A percentile compares a stretch with the other conserved stretches of the same genome.
phyloP scores from a whole-genome alignment of 2,888 invertebrate species.

The Isoperla grammatica region DNA sequence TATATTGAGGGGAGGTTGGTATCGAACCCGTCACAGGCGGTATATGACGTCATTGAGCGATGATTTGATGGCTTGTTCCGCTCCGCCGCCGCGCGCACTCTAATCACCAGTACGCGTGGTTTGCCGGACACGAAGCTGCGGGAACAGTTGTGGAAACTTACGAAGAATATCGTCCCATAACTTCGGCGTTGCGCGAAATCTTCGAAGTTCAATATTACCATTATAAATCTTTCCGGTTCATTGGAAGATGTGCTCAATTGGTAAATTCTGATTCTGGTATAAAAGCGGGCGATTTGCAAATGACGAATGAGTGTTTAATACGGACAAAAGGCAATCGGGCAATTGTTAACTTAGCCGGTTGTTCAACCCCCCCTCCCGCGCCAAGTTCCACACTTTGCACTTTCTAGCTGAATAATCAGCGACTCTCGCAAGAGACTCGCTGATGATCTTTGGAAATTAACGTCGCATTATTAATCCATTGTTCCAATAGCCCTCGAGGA shows the following conservation, averaged over 20 bases:
- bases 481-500: conserved; percentile 14
- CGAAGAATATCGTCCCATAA: too few species aligned
- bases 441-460: conserved; percentile 25
- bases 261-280: conserved; percentile 5
- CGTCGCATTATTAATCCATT: conserved; percentile 19
- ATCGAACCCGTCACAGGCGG: neutral
- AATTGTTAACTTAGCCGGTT: conserved; percentile 24
- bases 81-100: neutral
- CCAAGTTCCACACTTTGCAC: conserved; percentile 2
- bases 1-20: conserved; percentile 2
- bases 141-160: conserved; percentile 3
- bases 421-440: conserved; percentile 16
- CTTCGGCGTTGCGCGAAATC: conserved; percentile 4
- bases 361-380: neutral
- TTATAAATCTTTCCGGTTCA: conserved; percentile 29
- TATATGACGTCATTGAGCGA: neutral
- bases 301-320: conserved; percentile 43
- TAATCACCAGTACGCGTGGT: too few species aligned
- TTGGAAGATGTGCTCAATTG: conserved; percentile 23
- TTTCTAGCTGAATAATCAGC: conserved; percentile 23
- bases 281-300: conserved; percentile 28
- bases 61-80: conserved; percentile 14
- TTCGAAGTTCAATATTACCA: conserved; percentile 16
- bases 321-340: conserved; percentile 42
- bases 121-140: conserved; percentile 4